These are phyloP conservation scores for Ifrita kowaldi DNA, from an alignment of 2,113 vertebrate genomes.

Conservation along the genomic window DNA sequence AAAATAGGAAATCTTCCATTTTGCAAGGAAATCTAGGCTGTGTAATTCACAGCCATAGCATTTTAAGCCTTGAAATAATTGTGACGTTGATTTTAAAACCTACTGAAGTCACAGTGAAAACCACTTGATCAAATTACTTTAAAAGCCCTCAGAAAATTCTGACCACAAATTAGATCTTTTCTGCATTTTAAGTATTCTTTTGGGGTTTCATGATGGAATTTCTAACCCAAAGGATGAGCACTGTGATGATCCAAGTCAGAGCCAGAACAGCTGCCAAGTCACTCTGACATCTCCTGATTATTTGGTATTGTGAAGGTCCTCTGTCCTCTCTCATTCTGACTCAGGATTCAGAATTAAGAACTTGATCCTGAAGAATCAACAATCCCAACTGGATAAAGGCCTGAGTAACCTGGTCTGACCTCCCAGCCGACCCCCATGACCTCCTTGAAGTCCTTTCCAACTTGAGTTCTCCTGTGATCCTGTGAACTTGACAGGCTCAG, in stretches of 20 bases:
- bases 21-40: background rate
- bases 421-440: background rate
- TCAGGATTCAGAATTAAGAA: background rate
- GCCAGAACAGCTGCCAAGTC: background rate
- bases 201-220: background rate
- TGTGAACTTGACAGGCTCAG: background rate
- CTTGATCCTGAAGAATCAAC: background rate
- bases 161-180: background rate
- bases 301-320: background rate
- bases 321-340: background rate
- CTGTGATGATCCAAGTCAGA: background rate
- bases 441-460: background rate
- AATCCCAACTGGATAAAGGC: background rate
- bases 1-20: background rate
- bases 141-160: background rate
- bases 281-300: background rate
- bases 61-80: background rate
- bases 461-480: background rate
- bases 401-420: background rate
- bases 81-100: background rate
- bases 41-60: background rate
- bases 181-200: background rate
- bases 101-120: background rate
- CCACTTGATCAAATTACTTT: background rate
- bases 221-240: background rate